phyloP scores from a whole-genome alignment of 2,888 invertebrate species.

The Ptychoptera contaminata region DNA sequence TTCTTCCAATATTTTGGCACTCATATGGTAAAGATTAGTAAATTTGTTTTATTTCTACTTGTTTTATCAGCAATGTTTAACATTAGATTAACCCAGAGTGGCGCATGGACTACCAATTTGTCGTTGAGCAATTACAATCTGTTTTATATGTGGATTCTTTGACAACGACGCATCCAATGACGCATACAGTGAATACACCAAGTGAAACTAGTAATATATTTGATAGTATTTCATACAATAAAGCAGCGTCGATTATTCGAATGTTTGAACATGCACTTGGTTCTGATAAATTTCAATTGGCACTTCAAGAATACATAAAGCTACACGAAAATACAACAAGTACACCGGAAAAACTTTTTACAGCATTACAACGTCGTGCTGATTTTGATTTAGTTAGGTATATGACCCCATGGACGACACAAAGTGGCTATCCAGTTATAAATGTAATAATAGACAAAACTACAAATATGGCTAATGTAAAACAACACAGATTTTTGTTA shows the following conservation, averaged over 20 bases:
- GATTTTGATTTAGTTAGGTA: constrained; percentile 15
- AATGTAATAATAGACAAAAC: constrained; percentile 24
- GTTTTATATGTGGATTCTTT: constrained; percentile 44
- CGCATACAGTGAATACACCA: constrained; percentile 39
- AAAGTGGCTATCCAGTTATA: constrained; percentile 43
- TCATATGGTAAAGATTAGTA: constrained; percentile 48
- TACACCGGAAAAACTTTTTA: constrained; percentile 32
- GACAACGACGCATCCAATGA: constrained; percentile 40
- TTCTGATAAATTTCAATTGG: constrained; percentile 32
- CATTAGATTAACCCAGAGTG: constrained; percentile 44
- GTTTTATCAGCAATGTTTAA: constrained; percentile 40
- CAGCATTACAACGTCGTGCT: constrained; percentile 22
- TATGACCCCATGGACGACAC: constrained; percentile 35
- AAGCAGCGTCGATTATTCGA: constrained; percentile 47
- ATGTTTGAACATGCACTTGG: constrained; percentile 52
- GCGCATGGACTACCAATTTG: constrained; percentile 52
- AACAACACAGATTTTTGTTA: constrained; percentile 3
- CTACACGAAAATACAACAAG: constrained; percentile 31
- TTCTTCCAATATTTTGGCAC: constrained; percentile 47
- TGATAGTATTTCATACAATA: constrained; percentile 49
- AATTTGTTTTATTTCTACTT: too few species aligned
- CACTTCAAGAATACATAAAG: constrained; percentile 39
- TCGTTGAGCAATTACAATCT: constrained; percentile 49
- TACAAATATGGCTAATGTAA: not conserved
- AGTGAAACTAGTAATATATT: constrained; percentile 44